Base-by-base conservation (phyloP, 1,140 invertebrate genomes). In the Diachasmimorpha longicaudata region DNA sequence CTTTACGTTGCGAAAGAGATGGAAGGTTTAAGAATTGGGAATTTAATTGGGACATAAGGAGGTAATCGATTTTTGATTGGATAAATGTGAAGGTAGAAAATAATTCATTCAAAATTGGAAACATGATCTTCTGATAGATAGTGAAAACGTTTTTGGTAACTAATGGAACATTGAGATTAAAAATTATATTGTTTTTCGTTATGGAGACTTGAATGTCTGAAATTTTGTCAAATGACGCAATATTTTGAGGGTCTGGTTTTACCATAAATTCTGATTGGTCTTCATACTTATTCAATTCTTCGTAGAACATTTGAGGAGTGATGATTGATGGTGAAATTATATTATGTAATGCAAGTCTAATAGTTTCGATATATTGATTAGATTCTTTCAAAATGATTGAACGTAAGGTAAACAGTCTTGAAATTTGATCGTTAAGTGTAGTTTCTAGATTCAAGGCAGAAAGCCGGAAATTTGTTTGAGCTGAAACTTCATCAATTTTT, bases 271-370 rank as follows among this genome's bases (percentile, higher is more conserved):
- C 46, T 8, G 48, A 58, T 25, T 78, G 25, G 2, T 71, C 68
- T n/a, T 81, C 80, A 11, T 82, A 82, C 16, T 78, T 70, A 11
- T 80, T 21, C 69, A 84, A 70, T 81, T 84, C 76, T 73, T 80
- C 1, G 16, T 78, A 77, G 14, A 85, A 48, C 63, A 78, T 52
- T 55, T 77, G 76, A 21, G 80, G 67, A 31, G 77, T 75, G 72
- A 84, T 82, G 13, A 85, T 80, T 46, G 78, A 82, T 1, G 80
- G 84, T 55, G 83, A 81, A 23, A 86, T 78, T 5, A 74, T 81
- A 19, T 79, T 79, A 8, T 81, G 76, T 79, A 81, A 85, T 0
- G 74, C 79, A 66, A 84, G 82, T 37, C 82, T 42, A 13, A 85
- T 83, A 23, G 81, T 80, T 1, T 75, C 25, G 2, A 85, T 74